A percentile compares a stretch with the other conserved stretches of the same genome.
These are phyloP conservation scores for Anthrax anthrax DNA, from an alignment of 2,888 invertebrate genomes.

Conservation along the genomic window DNA sequence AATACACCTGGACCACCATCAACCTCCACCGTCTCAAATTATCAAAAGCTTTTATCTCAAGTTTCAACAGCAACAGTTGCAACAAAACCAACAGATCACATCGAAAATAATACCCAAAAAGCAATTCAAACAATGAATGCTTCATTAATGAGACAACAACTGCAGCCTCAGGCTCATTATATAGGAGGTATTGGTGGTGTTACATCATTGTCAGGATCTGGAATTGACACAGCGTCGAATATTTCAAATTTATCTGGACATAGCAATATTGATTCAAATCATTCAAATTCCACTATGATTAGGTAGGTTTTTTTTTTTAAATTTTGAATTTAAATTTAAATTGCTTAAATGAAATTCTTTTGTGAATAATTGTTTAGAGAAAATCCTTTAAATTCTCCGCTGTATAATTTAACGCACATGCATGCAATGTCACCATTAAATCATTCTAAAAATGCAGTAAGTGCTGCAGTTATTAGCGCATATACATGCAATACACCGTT, in stretches of 20 bases:
- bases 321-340: too few species aligned
- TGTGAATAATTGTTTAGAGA: too few species aligned
- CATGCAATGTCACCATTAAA: slow-evolving; percentile 31
- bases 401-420: slow-evolving; percentile 30
- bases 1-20: slow-evolving; percentile 34
- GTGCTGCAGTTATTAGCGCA: slow-evolving; percentile 11
- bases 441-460: slow-evolving; percentile 24
- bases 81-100: slow-evolving; percentile 30
- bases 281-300: slow-evolving; percentile 13
- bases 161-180: slow-evolving; percentile 11
- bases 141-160: slow-evolving; percentile 23
- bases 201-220: neutral
- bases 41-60: slow-evolving; percentile 39
- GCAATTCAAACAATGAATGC: slow-evolving; percentile 41
- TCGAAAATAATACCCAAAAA: slow-evolving; percentile 39
- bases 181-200: slow-evolving; percentile 3
- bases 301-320: neutral
- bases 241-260: neutral
- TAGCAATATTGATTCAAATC: slow-evolving; percentile 17
- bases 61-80: slow-evolving; percentile 21
- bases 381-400: slow-evolving; percentile 31
- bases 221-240: neutral
- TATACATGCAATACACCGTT: slow-evolving; percentile 31
- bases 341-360: too few species aligned
- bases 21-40: slow-evolving; percentile 26